Conservation (phyloP, 2,888 invertebrate genomes). For the Trichopoda pennipes region DNA sequence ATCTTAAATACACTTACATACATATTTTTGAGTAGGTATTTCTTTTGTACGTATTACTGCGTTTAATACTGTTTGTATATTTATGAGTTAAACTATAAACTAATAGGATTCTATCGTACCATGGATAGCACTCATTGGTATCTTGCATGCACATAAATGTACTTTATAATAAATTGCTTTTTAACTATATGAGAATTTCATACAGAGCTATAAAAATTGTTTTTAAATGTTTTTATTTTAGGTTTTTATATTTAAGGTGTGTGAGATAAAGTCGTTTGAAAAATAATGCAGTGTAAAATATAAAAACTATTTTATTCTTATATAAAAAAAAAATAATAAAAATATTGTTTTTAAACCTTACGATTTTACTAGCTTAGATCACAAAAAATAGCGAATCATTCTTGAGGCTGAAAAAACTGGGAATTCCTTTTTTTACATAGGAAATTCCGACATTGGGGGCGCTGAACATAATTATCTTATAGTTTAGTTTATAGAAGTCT, state of each 20-base stretch:
- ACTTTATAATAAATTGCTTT: slow-evolving; percentile 61
- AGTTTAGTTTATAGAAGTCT: too few species aligned
- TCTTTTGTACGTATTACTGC: slow-evolving; percentile 3
- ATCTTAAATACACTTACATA: neutral
- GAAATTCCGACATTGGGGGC: too few species aligned
- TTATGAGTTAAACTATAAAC: slow-evolving; percentile 59
- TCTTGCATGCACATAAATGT: slow-evolving; percentile 26
- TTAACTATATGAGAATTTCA: slow-evolving; percentile 54
- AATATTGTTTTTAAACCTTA: too few species aligned
- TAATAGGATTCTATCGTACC: slow-evolving; percentile 46
- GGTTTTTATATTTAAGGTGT: slow-evolving; percentile 45
- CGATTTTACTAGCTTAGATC: too few species aligned
- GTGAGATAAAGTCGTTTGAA: slow-evolving; percentile 2
- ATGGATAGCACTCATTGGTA: slow-evolving; percentile 27
- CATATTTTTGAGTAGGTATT: slow-evolving; percentile 19
- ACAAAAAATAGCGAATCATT: too few species aligned
- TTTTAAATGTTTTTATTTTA: slow-evolving; percentile 41
- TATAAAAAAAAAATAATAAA: neutral
- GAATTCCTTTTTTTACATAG: too few species aligned
- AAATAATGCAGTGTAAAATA: slow-evolving; percentile 4
- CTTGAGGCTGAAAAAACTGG: too few species aligned
- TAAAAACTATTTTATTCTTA: slow-evolving; percentile 10
- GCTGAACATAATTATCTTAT: too few species aligned
- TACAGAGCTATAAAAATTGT: slow-evolving; percentile 29
- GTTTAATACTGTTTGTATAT: slow-evolving; percentile 50